These are phyloP conservation scores for Tetramorium simillimum DNA, from an alignment of 1,140 invertebrate genomes.

Conservation along the genomic window DNA sequence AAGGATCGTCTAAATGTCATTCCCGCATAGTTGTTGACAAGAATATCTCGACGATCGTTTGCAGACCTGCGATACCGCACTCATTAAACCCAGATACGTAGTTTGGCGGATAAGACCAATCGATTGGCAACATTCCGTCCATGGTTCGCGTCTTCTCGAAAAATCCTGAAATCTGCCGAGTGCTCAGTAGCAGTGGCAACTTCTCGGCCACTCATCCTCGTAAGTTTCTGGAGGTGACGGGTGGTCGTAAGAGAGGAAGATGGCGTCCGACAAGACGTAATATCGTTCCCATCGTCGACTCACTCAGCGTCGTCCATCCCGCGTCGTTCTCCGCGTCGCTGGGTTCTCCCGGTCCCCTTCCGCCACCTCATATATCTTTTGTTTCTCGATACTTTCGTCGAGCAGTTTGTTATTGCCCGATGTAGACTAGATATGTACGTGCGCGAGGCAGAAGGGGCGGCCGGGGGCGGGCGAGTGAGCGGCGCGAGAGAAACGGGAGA, in stretches of 20 bases:
- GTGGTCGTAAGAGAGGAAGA: conserved; percentile 68
- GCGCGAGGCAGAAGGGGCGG: not conserved
- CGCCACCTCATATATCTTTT: conserved; percentile 72
- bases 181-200: conserved; percentile 48
- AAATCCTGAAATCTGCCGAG: conserved; percentile 46
- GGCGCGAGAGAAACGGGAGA: not conserved
- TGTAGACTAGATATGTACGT: conserved; percentile 42
- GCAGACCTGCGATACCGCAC: not conserved
- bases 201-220: conserved; percentile 60
- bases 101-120: not conserved
- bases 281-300: conserved; percentile 70
- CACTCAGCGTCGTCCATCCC: conserved; percentile 63
- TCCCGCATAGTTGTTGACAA: not conserved
- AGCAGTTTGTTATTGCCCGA: conserved; percentile 70
- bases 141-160: conserved; percentile 33
- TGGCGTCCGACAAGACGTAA: conserved; percentile 72
- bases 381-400: conserved; percentile 72
- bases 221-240: conserved; percentile 68
- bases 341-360: conserved; percentile 18
- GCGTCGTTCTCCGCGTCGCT: conserved; percentile 43
- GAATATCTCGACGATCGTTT: not conserved
- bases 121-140: conserved; percentile 26
- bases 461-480: conserved; percentile 16
- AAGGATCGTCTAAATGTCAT: not conserved
- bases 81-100: conserved; percentile 20